These are phyloP conservation scores for Eulemur macaco DNA, from an alignment of 2,113 vertebrate species.

Conservation along the genomic window DNA sequence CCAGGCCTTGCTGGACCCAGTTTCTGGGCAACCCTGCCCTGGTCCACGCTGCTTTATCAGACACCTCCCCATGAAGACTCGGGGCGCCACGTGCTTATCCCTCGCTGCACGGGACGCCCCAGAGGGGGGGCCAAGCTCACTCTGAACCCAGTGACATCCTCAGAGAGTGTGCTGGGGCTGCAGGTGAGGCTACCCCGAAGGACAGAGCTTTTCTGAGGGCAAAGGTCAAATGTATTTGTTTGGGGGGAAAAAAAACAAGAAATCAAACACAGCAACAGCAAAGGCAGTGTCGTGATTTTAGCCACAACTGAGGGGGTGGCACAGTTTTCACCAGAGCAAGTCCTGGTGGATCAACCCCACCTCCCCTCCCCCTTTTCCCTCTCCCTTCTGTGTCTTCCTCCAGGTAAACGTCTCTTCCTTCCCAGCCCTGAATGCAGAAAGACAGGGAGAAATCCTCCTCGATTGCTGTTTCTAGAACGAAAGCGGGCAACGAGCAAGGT, in stretches of 20 bases:
- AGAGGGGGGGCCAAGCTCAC: not conserved
- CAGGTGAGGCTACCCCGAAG: not conserved
- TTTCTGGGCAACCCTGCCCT: not conserved
- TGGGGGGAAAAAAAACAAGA: not conserved
- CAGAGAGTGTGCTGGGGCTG: not conserved
- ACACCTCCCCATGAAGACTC: not conserved
- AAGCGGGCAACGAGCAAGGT: not conserved
- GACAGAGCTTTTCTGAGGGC: not conserved
- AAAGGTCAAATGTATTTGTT: constrained; percentile 1
- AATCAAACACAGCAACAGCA: not conserved
- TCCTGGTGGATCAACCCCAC: not conserved
- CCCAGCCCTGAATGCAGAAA: not conserved
- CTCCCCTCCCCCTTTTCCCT: not conserved
- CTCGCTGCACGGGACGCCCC: not conserved
- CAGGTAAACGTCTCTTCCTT: not conserved
- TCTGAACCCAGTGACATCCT: not conserved
- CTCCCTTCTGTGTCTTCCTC: not conserved
- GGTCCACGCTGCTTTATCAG: not conserved
- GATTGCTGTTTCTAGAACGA: not conserved
- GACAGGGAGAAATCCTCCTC: not conserved
- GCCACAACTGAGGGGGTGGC: not conserved
- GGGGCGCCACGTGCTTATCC: not conserved
- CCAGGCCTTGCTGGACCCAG: not conserved
- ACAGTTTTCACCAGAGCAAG: not conserved
- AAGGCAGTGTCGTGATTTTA: not conserved